phyloP scores from a whole-genome alignment of 1,140 invertebrate genomes.

The Cecropterus lyciades region DNA sequence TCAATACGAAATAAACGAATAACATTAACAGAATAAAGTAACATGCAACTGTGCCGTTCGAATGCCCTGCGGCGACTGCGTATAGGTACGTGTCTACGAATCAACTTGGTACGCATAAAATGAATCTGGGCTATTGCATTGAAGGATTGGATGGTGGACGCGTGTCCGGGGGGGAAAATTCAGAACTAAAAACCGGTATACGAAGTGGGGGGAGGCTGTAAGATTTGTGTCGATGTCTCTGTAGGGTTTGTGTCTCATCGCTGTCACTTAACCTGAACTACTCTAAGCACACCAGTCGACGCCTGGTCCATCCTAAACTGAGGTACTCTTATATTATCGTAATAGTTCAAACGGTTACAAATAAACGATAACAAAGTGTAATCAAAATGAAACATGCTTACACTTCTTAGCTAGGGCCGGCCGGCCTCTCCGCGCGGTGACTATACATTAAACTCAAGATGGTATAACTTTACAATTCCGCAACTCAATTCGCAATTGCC shows the following conservation, averaged over 20 bases:
- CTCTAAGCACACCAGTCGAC: constrained; percentile 79
- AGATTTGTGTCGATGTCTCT: constrained; percentile 72
- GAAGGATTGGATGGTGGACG: constrained; percentile 53
- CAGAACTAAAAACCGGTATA: constrained; percentile 75
- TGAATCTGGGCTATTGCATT: constrained; percentile 78
- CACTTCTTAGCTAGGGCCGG: constrained; percentile 79
- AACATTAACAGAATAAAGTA: constrained; percentile 78
- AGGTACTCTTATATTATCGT: constrained; percentile 81
- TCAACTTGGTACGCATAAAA: constrained; percentile 68
- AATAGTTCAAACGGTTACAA: constrained; percentile 82
- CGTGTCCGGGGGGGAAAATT: constrained; percentile 58
- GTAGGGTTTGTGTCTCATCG: constrained; percentile 63
- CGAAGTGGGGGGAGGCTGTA: constrained; percentile 71
- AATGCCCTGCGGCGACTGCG: constrained; percentile 81
- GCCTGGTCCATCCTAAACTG: constrained; percentile 83
- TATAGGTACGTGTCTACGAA: constrained; percentile 57
- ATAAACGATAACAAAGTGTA: constrained; percentile 82
- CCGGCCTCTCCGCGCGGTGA: constrained; percentile 67
- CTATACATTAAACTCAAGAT: constrained; percentile 64
- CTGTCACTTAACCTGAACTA: constrained; percentile 73
- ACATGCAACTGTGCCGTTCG: constrained; percentile 75
- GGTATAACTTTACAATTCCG: constrained; percentile 70
- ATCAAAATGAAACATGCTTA: constrained; percentile 81
- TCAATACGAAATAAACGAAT: constrained; percentile 65
- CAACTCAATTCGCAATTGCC: constrained; percentile 73